These are phyloP conservation scores for Leptobrachium leishanense DNA, from an alignment of 2,113 vertebrate species.

Conservation along the genomic window DNA sequence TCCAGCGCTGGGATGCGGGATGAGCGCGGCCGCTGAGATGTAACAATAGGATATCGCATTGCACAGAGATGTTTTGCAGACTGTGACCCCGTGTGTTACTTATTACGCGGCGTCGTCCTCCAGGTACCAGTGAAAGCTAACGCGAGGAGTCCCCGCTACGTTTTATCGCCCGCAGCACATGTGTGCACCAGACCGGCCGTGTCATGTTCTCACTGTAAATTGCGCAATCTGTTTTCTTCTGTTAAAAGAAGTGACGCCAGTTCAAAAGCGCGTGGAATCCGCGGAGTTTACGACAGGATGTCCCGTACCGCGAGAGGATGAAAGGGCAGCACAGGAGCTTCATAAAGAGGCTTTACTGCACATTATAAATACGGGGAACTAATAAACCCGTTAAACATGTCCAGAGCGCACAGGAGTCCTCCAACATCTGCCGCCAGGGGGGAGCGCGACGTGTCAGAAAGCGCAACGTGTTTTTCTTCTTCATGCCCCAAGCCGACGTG, in stretches of 20 bases:
- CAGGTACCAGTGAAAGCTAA: too few species aligned
- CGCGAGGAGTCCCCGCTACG: too few species aligned
- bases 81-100: too few species aligned
- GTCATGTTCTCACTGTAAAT: background rate
- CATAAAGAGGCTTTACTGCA: slow-evolving; percentile 6
- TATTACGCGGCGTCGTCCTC: too few species aligned
- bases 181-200: background rate
- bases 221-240: slow-evolving; percentile 22
- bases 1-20: too few species aligned
- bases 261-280: background rate
- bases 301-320: background rate
- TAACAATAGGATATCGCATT: too few species aligned
- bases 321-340: background rate
- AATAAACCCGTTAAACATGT: background rate
- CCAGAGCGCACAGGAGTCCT: background rate
- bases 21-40: too few species aligned
- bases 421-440: background rate
- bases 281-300: slow-evolving; percentile 9
- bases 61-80: too few species aligned
- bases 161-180: background rate
- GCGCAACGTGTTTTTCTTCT: too few species aligned
- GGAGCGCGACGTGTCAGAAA: background rate
- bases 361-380: background rate
- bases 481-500: too few species aligned
- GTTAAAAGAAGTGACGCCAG: background rate